Base-by-base conservation (phyloP, 2,113 vertebrate species). In the Plotosus lineatus region DNA sequence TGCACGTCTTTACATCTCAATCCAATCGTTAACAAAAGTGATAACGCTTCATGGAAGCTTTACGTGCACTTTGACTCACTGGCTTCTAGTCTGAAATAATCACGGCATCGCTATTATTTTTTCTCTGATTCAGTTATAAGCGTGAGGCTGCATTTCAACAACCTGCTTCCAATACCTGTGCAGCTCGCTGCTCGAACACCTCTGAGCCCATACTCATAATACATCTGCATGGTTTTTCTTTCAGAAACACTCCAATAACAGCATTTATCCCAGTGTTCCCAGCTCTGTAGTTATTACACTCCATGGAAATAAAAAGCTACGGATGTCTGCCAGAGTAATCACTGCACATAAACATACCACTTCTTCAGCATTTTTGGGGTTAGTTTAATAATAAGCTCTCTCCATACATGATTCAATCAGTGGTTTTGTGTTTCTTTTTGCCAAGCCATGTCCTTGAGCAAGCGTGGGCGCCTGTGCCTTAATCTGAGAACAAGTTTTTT, bases 401-500 rank as follows among this genome's bases (percentile, higher is more conserved):
- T 28, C n/a, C 69, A 51, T 28, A 33, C 46, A 51, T 0, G 44
- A 21, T 72, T 72, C 11, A 28, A 17, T 46, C 40, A 26, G 23
- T n/a, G 50, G 17, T 55, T 58, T 76, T 8, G 1, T 36, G 12
- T 63, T 44, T 46, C 21, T 36, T 63, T 33, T 21, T 17, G 8
- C 12, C 28, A 14, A 50, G 40, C 42, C 56, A 48, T 6, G 58
- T 61, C 56, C 69, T 73, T 51, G 46, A 73, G 46, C 28, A 28
- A 73, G 46, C 28, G 28, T 51, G 26, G 56, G 60, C 26, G 36
- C 55, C 46, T 69, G 48, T 42, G 50, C 48, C 36, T 69, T 55
- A 65, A 77, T 23, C 28, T 61, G 75, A 46, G 48, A 77, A 33
- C 19, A 51, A 21, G 1, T 77, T 65, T 50, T 51, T 77, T 65